These are phyloP conservation scores for Meloidogyne hapla DNA, from an alignment of 1,140 invertebrate genomes.

Conservation along the genomic window DNA sequence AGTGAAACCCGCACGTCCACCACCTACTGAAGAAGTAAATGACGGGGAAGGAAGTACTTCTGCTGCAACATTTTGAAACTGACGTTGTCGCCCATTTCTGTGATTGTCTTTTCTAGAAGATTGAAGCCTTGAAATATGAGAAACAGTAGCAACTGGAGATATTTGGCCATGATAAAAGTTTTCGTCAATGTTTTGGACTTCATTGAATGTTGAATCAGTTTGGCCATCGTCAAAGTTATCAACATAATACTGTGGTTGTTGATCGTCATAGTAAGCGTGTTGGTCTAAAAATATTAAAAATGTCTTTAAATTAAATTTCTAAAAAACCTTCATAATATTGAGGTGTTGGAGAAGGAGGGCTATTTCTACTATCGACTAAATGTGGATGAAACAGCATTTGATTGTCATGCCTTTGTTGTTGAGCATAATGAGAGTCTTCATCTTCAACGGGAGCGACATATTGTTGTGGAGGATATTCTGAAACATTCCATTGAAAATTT, in stretches of 20 bases:
- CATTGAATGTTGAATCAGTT: not conserved
- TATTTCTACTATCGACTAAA: not conserved
- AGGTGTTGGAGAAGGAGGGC: not conserved
- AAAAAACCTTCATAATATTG: not conserved
- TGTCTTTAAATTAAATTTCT: not conserved
- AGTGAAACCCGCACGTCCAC: slow-evolving; percentile 11
- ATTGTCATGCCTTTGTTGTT: not conserved
- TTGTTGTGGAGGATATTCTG: not conserved
- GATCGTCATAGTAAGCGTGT: too few relatives aligned
- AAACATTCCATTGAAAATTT: not conserved
- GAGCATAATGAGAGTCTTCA: not conserved
- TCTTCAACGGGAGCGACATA: too few relatives aligned
- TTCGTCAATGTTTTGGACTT: slow-evolving; percentile 10
- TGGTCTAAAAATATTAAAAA: too few relatives aligned
- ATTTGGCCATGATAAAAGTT: slow-evolving; percentile 15
- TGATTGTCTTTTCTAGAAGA: not conserved
- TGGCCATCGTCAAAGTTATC: not conserved
- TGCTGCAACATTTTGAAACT: not conserved
- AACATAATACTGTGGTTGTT: not conserved
- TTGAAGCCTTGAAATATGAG: not conserved
- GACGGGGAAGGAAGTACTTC: not conserved
- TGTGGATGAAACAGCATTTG: not conserved
- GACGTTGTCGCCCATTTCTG: not conserved
- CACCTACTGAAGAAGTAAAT: not conserved
- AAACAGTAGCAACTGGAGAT: not conserved